Evolutionary conservation across 2,888 invertebrate genomes (phyloP).

Genomic region (Drosophila gaucha): DNA sequence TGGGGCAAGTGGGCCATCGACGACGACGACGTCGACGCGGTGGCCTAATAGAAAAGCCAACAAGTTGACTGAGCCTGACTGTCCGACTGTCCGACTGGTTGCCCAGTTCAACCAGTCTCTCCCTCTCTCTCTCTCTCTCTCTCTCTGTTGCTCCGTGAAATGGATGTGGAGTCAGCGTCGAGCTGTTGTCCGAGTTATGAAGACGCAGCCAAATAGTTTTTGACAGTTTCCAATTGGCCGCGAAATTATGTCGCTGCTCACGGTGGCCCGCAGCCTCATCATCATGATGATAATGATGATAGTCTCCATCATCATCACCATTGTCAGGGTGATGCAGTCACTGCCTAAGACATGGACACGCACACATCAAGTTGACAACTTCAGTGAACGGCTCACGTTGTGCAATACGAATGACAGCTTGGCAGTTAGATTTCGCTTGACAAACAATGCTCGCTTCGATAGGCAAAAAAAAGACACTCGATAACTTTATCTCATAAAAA

Average conservation of each 20-base stretch:
- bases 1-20: conserved; percentile 63
- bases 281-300: background rate
- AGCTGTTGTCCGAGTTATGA: conserved; percentile 64
- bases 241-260: conserved; percentile 49
- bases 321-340: conserved; percentile 16
- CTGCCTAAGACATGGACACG: conserved; percentile 20
- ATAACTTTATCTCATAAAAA: too few relatives aligned
- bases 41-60: conserved; percentile 57
- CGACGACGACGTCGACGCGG: conserved; percentile 26
- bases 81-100: background rate
- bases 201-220: conserved; percentile 73
- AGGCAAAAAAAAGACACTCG: background rate
- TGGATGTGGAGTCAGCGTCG: conserved; percentile 3
- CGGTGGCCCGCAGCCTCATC: conserved; percentile 41
- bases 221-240: conserved; percentile 71
- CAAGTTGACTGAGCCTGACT: conserved; percentile 35
- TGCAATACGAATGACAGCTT: conserved; percentile 24
- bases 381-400: conserved; percentile 31
- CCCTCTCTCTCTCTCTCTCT: background rate
- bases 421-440: background rate
- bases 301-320: conserved; percentile 2
- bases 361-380: conserved; percentile 42
- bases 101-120: conserved; percentile 46
- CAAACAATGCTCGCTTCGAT: conserved; percentile 8
- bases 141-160: background rate